These are phyloP conservation scores for Hylia prasina DNA, from an alignment of 2,113 vertebrate genomes.

Conservation along the genomic window DNA sequence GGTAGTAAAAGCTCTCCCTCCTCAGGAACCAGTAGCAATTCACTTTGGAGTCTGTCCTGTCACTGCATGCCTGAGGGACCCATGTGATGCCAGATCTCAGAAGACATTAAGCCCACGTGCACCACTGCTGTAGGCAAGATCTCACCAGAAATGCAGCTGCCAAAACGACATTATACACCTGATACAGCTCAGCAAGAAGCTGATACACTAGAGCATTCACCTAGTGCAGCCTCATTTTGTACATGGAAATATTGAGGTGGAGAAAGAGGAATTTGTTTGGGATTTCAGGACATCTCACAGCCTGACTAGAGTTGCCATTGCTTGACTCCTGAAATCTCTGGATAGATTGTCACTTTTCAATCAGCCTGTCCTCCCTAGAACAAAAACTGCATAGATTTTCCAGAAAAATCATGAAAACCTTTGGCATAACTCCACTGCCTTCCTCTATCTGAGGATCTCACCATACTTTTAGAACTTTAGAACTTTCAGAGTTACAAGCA, in stretches of 20 bases:
- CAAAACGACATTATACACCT: not conserved
- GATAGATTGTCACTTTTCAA: not conserved
- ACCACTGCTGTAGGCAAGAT: not conserved
- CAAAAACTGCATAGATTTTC: not conserved
- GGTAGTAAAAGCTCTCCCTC: not conserved
- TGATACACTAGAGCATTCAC: not conserved
- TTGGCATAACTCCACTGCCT: not conserved
- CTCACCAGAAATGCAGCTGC: not conserved
- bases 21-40: not conserved
- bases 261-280: not conserved
- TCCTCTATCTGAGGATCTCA: not conserved
- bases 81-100: not conserved
- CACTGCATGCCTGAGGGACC: not conserved
- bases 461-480: not conserved
- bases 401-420: not conserved
- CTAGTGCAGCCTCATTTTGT: not conserved
- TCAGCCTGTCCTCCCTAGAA: not conserved
- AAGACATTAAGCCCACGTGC: accelerated
- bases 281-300: not conserved
- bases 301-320: not conserved
- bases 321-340: not conserved
- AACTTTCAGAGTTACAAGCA: not conserved
- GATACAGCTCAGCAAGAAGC: not conserved
- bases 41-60: not conserved
- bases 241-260: not conserved